Percentiles rank a stretch among this genome's conserved stretches.
These are phyloP conservation scores for Scolopax mira DNA, from an alignment of 2,113 vertebrate species.

Conservation along the genomic window DNA sequence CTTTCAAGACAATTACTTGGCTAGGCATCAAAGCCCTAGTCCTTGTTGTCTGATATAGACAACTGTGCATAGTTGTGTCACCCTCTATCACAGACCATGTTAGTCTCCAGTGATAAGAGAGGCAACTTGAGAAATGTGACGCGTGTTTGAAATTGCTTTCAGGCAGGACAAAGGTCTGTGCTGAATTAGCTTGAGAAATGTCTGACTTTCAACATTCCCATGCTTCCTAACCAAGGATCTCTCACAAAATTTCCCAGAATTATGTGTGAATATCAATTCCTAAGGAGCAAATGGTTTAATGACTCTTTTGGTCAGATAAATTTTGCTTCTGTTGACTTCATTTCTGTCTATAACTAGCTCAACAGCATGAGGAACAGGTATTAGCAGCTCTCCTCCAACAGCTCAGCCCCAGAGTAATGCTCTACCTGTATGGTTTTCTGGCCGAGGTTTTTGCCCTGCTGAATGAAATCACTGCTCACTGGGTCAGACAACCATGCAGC, in stretches of 20 bases:
- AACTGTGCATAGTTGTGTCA: constrained; percentile 46
- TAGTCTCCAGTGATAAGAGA: constrained; percentile 56
- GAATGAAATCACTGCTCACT: neutral
- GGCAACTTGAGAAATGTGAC: neutral
- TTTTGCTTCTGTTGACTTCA: neutral
- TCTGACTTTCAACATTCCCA: neutral
- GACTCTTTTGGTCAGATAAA: neutral
- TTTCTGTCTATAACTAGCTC: neutral
- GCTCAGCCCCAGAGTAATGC: neutral
- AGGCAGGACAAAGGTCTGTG: neutral
- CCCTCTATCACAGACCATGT: constrained; percentile 21
- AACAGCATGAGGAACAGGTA: neutral
- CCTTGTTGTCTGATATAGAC: constrained; percentile 21
- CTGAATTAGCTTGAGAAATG: neutral
- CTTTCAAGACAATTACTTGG: constrained; percentile 41
- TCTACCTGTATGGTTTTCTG: neutral
- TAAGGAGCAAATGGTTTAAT: neutral
- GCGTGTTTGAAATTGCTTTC: constrained; percentile 40
- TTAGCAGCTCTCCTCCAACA: neutral
- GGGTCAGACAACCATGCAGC: neutral
- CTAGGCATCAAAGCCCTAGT: constrained; percentile 37
- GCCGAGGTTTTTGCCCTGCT: neutral
- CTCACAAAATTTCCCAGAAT: neutral
- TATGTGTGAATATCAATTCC: neutral
- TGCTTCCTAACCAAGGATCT: neutral